Evolutionary conservation across 2,113 vertebrate species (phyloP), one percentile per base, ranked within the genome.

Genomic region (Colistium nudipinnis): DNA sequence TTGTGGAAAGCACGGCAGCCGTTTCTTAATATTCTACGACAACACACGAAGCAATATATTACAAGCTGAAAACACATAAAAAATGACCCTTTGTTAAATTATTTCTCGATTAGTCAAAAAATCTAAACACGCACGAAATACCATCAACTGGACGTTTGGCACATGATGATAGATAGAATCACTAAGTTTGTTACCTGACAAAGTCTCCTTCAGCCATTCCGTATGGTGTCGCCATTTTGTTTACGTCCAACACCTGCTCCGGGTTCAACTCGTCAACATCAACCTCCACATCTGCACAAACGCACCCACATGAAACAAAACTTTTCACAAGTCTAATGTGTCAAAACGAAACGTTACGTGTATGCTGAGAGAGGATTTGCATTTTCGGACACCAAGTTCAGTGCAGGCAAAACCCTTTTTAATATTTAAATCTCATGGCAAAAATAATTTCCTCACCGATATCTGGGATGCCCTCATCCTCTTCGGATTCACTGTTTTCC

Each of bases 201-300:
- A 98, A 99, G 83, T 99, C 97, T 0, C 95, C 97, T 0, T 99
- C 96, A 0, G 95, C 94, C 97, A 99, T 98, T 62, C 97, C 97
- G 0, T 99, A 99, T 0, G 95, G 93, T 0, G 95, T 97, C 0
- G 95, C 97, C 79, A 96, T 96, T 71, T 97, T 98, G 85, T 98
- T 99, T 12, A 99, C 83, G 35, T 99, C 97, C 8, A 93, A 83
- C 66, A 95, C 95, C 44, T 99, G 97, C 30, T 99, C 97, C 61
- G 94, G 90, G 79, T 92, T 98, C 70, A 99, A 79, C 72, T 98
- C 97, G 0, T 98, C 97, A 39, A 98, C 95, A 0, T 99, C 97
- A 43, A 98, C 97, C 73, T 99, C 97, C 74, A 98, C 97, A 22
- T 99, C 97, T 99, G 57, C 4, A 79, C 9, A 39, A 0, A 57